Base-by-base conservation (phyloP, 2,888 invertebrate species). In the Nomada ruficornis region DNA sequence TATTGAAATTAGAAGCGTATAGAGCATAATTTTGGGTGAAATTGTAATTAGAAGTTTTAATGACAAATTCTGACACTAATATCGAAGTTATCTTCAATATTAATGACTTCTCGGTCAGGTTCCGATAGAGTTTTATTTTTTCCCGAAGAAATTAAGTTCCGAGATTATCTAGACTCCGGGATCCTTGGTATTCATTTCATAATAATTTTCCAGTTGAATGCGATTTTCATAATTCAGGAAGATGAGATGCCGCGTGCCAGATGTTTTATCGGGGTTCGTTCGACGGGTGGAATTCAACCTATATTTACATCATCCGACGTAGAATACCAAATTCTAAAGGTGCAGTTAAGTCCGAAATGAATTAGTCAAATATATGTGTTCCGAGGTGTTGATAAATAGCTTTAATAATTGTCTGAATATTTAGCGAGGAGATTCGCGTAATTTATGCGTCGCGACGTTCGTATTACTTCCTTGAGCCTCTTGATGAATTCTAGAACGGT, bases 221-320 rank as follows among this genome's bases (percentile, higher is more conserved):
- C 54, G 69, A 83, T 75, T 74, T 75, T 75, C 71, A 83, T 83
- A 79, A 83, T 74, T 73, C 62, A 55, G 62, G 65, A 52, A 67
- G 69, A 74, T 71, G 52, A 57, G 50, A 74, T 74, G 68, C 72
- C 47, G 57, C 63, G 47, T 47, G 29, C 26, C 50, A 47, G 64
- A 59, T 60, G 18, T 67, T 83, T 82, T 70, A 82, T 65, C 57
- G 65, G 20, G 47, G 55, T 73, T 57, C 65, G 72, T 62, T 59
- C 57, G 60, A 78, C 70, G 11, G 71, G 60, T 23, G 65, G 64
- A 71, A 82, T 36, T 52, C 70, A 55, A 69, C 60, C 54, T 75
- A 69, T 75, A 69, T 62, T 62, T 64, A 20, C 42, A 55, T 65
- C 55, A 64, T 23, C 23, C 63, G 36, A 13, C 23, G 36, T 26